These are phyloP conservation scores for Manduca sexta DNA, from an alignment of 1,140 invertebrate species.

Conservation along the genomic window DNA sequence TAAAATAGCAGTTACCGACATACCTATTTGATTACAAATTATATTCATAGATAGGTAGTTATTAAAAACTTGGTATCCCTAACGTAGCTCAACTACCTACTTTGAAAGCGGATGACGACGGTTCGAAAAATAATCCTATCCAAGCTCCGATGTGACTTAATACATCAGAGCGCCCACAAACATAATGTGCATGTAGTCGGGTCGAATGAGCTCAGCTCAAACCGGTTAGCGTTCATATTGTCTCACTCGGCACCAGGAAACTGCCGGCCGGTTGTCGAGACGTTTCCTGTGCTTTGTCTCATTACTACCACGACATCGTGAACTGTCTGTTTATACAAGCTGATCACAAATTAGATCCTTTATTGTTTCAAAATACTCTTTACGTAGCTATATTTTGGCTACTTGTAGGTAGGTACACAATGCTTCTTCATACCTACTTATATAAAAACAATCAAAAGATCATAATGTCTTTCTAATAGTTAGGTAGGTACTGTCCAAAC, in stretches of 20 bases:
- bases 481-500: neutral
- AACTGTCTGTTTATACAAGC: constrained; percentile 10
- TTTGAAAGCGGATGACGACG: no score
- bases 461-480: neutral
- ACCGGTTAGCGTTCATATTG: constrained; percentile 61
- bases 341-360: neutral
- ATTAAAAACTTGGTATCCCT: no score
- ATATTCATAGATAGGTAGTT: no score
- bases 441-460: no score
- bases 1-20: no score
- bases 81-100: no score
- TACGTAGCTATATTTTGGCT: no score
- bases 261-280: constrained; percentile 43
- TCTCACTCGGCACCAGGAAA: constrained; percentile 60
- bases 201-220: constrained; percentile 49
- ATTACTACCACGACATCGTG: constrained; percentile 23
- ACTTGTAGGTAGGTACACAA: no score
- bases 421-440: no score
- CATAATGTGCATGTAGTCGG: constrained; percentile 17
- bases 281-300: constrained; percentile 57
- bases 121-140: no score
- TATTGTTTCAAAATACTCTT: neutral
- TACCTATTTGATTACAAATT: no score
- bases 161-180: constrained; percentile 16
- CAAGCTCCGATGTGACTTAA: constrained; percentile 5